phyloP scores from a whole-genome alignment of 2,888 invertebrate genomes.

The Enchytraeus crypticus region DNA sequence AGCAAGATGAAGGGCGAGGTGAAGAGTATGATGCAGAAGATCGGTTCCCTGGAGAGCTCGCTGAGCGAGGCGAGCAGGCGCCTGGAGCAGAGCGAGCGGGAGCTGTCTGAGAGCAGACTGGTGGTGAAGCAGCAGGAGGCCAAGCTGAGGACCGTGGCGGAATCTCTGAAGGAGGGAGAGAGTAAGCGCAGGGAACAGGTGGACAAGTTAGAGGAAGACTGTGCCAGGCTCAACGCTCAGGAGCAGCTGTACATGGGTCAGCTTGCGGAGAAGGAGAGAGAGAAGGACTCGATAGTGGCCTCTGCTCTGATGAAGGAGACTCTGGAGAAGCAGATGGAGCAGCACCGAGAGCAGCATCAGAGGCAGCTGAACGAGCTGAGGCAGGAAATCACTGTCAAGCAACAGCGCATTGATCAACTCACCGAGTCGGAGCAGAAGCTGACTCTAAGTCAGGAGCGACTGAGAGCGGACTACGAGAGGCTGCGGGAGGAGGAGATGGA shows the following conservation, averaged over 20 bases:
- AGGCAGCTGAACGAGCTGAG: conserved; percentile 81
- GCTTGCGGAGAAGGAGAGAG: conserved; percentile 35
- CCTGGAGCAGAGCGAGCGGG: conserved; percentile 80
- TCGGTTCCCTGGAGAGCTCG: conserved; percentile 75
- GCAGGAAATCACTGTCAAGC: conserved; percentile 88
- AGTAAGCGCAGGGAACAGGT: conserved; percentile 82
- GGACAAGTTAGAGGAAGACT: conserved; percentile 83
- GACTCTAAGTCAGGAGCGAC: no score
- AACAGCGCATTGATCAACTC: conserved; percentile 78
- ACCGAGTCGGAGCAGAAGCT: conserved; percentile 75
- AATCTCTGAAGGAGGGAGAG: conserved; percentile 88
- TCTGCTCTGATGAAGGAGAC: conserved; percentile 61
- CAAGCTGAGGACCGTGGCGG: conserved; percentile 83
- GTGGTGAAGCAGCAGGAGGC: conserved; percentile 73
- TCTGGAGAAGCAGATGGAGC: conserved; percentile 87
- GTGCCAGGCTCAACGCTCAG: conserved; percentile 73
- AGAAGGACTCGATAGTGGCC: conserved; percentile 41
- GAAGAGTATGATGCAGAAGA: conserved; percentile 75
- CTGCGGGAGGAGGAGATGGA: no score
- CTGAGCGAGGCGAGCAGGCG: conserved; percentile 79
- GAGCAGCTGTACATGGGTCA: conserved; percentile 52
- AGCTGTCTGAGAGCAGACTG: conserved; percentile 79
- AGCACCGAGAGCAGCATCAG: conserved; percentile 81
- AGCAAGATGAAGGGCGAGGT: conserved; percentile 99
- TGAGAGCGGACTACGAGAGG: no score